Conservation (phyloP, 2,888 invertebrate genomes). For the Agrilus biguttatus region DNA sequence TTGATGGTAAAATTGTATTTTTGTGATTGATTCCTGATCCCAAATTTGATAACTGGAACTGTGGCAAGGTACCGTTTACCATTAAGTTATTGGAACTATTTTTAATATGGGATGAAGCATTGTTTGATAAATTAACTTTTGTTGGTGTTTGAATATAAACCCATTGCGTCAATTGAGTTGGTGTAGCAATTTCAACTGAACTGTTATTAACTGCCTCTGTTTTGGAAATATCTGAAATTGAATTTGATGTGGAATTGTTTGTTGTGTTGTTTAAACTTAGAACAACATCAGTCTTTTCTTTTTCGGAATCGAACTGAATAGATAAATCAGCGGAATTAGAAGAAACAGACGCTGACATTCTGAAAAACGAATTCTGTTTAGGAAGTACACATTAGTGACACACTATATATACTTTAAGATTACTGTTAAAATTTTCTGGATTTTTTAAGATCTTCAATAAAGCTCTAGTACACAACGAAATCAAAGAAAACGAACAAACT, state of each 20-base stretch:
- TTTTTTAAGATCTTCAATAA: constrained; percentile 3
- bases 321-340: constrained; percentile 5
- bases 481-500: constrained; percentile 3
- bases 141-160: constrained; percentile 45
- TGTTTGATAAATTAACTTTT: constrained; percentile 26
- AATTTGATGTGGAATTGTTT: neutral
- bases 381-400: constrained; percentile 11
- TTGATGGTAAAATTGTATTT: constrained; percentile 8
- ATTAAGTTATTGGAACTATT: constrained; percentile 12
- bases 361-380: constrained; percentile 16
- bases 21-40: constrained; percentile 14
- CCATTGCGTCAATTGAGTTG: constrained; percentile 36
- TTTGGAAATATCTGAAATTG: neutral
- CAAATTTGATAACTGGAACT: constrained; percentile 18
- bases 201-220: neutral
- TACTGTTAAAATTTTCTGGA: neutral
- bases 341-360: constrained; percentile 19
- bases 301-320: neutral
- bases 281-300: neutral
- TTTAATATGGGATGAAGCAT: constrained; percentile 3
- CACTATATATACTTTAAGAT: constrained; percentile 8
- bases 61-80: constrained; percentile 14
- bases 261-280: neutral
- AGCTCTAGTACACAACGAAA: neutral
- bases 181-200: neutral